Percentiles rank a stretch among this genome's conserved stretches.
Conservation (phyloP, 1,140 invertebrate species). For the Phortica variegata region DNA sequence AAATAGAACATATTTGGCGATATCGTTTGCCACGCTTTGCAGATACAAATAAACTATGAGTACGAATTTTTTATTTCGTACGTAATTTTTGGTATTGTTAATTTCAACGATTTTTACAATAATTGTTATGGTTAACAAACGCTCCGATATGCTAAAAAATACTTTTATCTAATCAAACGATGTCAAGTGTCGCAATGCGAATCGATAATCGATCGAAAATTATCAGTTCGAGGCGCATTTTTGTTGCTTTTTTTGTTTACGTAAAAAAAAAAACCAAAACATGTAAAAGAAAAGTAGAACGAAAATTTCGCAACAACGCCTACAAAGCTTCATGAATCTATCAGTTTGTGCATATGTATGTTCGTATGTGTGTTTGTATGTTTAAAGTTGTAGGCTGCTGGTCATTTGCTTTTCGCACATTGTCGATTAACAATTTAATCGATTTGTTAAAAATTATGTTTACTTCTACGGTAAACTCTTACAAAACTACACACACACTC, state of each 20-base stretch:
- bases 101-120: conserved; percentile 23
- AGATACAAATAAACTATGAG: conserved; percentile 36
- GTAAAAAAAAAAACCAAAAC: conserved; percentile 4
- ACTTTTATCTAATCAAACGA: not conserved
- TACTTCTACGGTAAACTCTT: not conserved
- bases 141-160: no score
- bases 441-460: conserved; percentile 22
- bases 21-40: conserved; percentile 9
- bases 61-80: conserved; percentile 22
- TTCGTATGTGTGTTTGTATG: not conserved
- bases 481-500: conserved; percentile 42
- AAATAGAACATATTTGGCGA: conserved; percentile 41
- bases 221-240: conserved; percentile 20
- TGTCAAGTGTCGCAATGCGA: not conserved
- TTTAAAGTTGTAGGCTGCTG: conserved; percentile 17
- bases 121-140: not conserved
- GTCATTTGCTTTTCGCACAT: conserved; percentile 42
- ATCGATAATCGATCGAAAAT: conserved; percentile 38
- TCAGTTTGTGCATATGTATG: conserved; percentile 3
- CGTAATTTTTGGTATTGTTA: no score
- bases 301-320: conserved; percentile 38
- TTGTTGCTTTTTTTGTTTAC: no score
- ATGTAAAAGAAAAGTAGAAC: conserved; percentile 20
- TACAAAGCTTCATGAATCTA: conserved; percentile 17
- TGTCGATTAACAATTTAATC: conserved; percentile 34